phyloP scores from a whole-genome alignment of 2,888 invertebrate genomes.

The Chymomyza procnemis region DNA sequence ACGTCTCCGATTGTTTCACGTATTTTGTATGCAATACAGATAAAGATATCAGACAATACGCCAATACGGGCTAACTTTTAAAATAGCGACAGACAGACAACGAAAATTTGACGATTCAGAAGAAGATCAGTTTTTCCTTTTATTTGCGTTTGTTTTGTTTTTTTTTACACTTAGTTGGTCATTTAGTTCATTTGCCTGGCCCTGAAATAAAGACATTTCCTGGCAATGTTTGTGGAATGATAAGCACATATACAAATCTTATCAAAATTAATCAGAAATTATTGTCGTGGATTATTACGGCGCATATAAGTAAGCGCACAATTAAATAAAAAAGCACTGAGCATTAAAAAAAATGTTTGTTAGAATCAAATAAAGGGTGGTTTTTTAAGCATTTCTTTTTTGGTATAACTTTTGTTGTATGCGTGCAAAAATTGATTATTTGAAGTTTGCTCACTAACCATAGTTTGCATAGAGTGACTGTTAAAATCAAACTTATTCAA shows the following conservation, averaged over 20 bases:
- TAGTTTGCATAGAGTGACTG: no score
- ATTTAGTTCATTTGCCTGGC: constrained; percentile 37
- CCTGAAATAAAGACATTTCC: not conserved
- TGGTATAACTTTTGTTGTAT: no score
- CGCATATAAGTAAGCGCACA: not conserved
- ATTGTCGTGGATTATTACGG: not conserved
- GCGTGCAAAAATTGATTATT: no score
- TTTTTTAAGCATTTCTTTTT: no score
- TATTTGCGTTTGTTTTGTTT: constrained; percentile 39
- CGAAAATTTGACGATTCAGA: constrained; percentile 61
- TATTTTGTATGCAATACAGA: constrained; percentile 60
- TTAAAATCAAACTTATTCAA: no score
- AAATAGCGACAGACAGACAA: not conserved
- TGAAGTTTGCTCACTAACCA: no score
- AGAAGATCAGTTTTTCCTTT: constrained; percentile 62
- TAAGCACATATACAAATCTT: not conserved
- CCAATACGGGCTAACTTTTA: constrained; percentile 1
- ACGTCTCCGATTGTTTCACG: no score
- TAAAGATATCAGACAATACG: constrained; percentile 56
- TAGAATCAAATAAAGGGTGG: no score
- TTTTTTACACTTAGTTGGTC: constrained; percentile 44
- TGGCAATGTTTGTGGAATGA: not conserved
- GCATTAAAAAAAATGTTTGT: not conserved
- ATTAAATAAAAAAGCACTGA: not conserved
- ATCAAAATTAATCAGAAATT: not conserved